Evolutionary conservation across 2,888 invertebrate species (phyloP).

Genomic region (Agonum fuliginosum): DNA sequence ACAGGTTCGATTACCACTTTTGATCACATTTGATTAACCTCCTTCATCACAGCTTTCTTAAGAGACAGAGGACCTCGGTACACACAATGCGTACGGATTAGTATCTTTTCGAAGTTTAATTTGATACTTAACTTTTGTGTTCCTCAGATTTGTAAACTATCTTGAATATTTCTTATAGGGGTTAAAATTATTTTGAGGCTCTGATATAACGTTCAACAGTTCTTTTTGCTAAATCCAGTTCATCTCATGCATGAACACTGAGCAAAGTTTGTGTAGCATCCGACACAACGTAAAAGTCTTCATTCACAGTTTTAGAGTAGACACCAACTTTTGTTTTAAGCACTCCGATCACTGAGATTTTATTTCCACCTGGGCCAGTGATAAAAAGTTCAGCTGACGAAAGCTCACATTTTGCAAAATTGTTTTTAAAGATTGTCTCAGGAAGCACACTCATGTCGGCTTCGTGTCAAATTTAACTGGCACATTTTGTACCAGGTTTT

Average conservation of each 20-base stretch:
- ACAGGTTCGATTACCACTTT: conserved; percentile 50
- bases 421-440: background rate
- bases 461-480: conserved; percentile 39
- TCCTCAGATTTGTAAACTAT: conserved; percentile 88
- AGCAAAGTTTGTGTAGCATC: conserved; percentile 53
- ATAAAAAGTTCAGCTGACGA: background rate
- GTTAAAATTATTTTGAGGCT: conserved; percentile 48
- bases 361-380: conserved; percentile 46
- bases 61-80: conserved; percentile 55
- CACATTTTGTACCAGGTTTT: background rate
- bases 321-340: background rate
- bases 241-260: conserved; percentile 44
- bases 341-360: conserved; percentile 18
- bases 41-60: conserved; percentile 19
- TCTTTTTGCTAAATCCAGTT: conserved; percentile 33
- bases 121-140: conserved; percentile 65
- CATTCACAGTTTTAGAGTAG: conserved; percentile 1
- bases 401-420: conserved; percentile 17
- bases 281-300: conserved; percentile 47
- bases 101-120: conserved; percentile 48
- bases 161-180: conserved; percentile 25
- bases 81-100: conserved; percentile 43
- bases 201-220: conserved; percentile 25
- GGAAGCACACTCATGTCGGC: conserved; percentile 50
- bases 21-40: conserved; percentile 46